These are phyloP conservation scores for Heteromyza rotundicornis DNA, from an alignment of 2,888 invertebrate species.

Conservation along the genomic window DNA sequence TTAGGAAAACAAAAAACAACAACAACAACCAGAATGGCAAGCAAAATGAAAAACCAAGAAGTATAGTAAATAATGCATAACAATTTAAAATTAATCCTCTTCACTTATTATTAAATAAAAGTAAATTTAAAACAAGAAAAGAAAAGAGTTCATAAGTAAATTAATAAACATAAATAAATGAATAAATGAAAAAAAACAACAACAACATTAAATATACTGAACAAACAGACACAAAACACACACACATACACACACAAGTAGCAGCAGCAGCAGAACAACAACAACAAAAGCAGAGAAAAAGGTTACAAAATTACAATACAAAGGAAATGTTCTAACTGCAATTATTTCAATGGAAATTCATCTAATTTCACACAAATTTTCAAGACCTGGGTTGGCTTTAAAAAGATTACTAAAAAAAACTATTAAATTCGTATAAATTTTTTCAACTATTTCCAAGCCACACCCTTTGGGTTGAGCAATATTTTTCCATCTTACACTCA, in stretches of 20 bases:
- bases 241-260: constrained; percentile 28
- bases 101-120: constrained; percentile 47
- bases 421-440: constrained; percentile 5
- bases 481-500: background rate
- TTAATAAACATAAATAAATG: constrained; percentile 26
- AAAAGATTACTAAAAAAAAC: background rate
- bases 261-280: constrained; percentile 8
- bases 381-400: no score
- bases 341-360: constrained; percentile 39
- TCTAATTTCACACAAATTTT: constrained; percentile 45
- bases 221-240: constrained; percentile 29
- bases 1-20: constrained; percentile 28
- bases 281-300: constrained; percentile 43
- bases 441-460: constrained; percentile 28
- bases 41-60: constrained; percentile 31
- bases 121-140: constrained; percentile 28
- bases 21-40: constrained; percentile 32
- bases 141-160: constrained; percentile 32
- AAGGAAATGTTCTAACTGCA: constrained; percentile 16
- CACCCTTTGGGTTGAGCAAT: background rate
- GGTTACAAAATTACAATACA: constrained; percentile 39
- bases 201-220: constrained; percentile 29
- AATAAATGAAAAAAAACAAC: constrained; percentile 9
- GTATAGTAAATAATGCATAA: constrained; percentile 40
- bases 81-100: constrained; percentile 48